A percentile compares a stretch with the other conserved stretches of the same genome.
phyloP scores from a whole-genome alignment of 2,797 vertebrate species.

The Vireo griseus region DNA sequence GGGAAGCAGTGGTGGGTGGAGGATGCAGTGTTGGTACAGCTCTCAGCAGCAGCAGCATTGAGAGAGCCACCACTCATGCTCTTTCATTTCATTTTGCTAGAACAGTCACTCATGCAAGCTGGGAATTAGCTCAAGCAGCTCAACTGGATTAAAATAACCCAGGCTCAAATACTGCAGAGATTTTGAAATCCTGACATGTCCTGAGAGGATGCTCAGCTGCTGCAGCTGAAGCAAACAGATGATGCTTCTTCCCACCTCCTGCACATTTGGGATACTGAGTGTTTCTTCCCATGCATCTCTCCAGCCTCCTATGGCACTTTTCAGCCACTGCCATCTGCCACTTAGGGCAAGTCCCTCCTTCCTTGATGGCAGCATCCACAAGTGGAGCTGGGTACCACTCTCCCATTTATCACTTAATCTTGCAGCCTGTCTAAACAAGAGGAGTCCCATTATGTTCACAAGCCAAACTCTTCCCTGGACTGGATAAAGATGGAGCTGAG shows the following conservation, averaged over 20 bases:
- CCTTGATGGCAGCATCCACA: background rate
- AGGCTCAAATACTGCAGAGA: background rate
- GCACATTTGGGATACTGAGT: background rate
- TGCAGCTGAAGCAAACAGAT: background rate
- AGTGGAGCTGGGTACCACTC: background rate
- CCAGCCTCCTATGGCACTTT: background rate
- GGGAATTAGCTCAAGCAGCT: background rate
- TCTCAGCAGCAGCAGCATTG: background rate
- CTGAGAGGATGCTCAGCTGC: background rate
- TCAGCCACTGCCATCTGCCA: background rate
- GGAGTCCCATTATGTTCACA: background rate
- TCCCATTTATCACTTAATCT: background rate
- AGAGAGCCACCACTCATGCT: background rate
- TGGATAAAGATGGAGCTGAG: background rate
- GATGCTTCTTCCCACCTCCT: background rate
- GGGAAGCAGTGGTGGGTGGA: background rate
- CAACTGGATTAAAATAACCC: background rate
- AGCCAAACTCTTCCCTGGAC: background rate
- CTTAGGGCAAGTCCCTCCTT: background rate
- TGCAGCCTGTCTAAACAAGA: background rate
- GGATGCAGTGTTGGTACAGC: background rate
- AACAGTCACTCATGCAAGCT: accelerated
- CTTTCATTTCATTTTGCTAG: background rate
- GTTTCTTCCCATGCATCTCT: background rate
- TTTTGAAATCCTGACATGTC: background rate